Conservation (phyloP, 2,113 vertebrate genomes). For the Ariopsis seemanni region DNA sequence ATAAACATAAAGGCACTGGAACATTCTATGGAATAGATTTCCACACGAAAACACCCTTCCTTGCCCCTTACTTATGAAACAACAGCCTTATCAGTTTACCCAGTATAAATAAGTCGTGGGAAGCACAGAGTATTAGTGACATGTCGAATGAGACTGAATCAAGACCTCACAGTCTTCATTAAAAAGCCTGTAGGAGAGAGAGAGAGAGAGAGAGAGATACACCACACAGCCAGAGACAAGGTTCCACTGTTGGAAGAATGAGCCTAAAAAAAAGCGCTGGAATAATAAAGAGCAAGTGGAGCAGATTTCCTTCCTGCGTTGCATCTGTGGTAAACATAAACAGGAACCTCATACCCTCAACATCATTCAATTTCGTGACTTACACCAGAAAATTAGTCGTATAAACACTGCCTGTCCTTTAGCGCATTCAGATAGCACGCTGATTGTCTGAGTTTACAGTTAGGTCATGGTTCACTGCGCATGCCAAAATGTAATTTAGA, state of each 20-base stretch:
- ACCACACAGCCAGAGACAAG: conserved; percentile 1
- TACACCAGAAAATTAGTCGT: conserved; percentile 41
- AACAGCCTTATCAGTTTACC: conserved; percentile 37
- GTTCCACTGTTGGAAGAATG: conserved; percentile 14
- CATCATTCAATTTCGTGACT: conserved; percentile 22
- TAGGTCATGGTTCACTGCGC: neutral
- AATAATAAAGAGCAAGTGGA: conserved; percentile 35
- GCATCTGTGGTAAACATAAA: conserved; percentile 61
- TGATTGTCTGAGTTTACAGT: neutral
- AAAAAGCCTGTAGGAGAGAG: conserved; percentile 1
- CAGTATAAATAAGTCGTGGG: conserved; percentile 47
- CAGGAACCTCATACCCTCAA: conserved; percentile 56
- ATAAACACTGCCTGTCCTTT: conserved; percentile 45
- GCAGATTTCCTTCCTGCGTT: conserved; percentile 50
- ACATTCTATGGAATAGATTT: conserved; percentile 40
- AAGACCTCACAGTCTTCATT: conserved; percentile 16
- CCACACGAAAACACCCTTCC: conserved; percentile 47
- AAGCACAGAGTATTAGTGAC: conserved; percentile 28
- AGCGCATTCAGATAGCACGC: conserved; percentile 29
- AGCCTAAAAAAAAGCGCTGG: conserved; percentile 1
- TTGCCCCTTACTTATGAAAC: conserved; percentile 44
- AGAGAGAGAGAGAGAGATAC: neutral
- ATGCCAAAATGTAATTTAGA: conserved; percentile 1
- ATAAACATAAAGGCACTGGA: conserved; percentile 46
- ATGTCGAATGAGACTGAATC: neutral